These are phyloP conservation scores for Scaptomyza pallida DNA, from an alignment of 1,140 invertebrate genomes.

Conservation along the genomic window DNA sequence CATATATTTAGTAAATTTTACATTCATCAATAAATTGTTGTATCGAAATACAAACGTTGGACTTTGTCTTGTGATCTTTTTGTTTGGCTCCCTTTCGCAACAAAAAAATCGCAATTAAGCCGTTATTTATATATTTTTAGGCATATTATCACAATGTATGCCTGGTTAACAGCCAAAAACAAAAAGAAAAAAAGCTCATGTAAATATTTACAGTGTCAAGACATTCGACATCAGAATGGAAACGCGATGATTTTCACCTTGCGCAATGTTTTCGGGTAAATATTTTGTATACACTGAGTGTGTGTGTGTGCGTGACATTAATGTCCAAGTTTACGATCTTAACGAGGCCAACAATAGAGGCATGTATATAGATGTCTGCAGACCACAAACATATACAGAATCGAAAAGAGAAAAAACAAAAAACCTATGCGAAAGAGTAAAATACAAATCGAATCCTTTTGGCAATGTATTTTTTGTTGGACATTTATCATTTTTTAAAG, in stretches of 20 bases:
- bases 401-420: neutral
- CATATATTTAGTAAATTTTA: no score
- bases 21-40: no score
- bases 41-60: no score
- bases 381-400: neutral
- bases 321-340: slow-evolving; percentile 27
- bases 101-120: no score
- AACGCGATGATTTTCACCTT: slow-evolving; percentile 18
- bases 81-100: no score
- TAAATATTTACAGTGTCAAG: slow-evolving; percentile 34
- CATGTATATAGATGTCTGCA: neutral
- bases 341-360: neutral
- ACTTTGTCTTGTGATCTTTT: no score
- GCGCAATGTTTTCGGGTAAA: slow-evolving; percentile 11
- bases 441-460: neutral
- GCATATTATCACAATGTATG: neutral
- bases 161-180: neutral
- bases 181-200: no score
- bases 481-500: neutral
- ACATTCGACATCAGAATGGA: slow-evolving; percentile 6
- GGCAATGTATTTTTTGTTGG: neutral
- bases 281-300: slow-evolving; percentile 35
- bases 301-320: slow-evolving; percentile 34
- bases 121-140: no score
- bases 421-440: neutral